A percentile compares a stretch with the other conserved stretches of the same genome.
phyloP scores from a whole-genome alignment of 1,140 invertebrate genomes.

The Drosophila melanica region DNA sequence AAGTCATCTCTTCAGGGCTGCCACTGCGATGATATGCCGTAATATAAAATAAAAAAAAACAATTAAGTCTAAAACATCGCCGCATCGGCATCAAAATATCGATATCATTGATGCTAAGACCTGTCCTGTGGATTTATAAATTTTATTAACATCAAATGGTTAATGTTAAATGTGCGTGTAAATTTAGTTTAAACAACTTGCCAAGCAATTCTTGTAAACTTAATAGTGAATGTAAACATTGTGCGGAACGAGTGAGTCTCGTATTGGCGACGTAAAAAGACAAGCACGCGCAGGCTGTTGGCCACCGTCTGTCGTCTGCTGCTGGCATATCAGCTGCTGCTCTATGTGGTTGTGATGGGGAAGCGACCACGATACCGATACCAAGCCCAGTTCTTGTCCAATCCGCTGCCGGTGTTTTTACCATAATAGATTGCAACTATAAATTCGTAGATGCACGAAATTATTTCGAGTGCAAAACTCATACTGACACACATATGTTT shows the following conservation, averaged over 20 bases:
- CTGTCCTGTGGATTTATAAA: slow-evolving; percentile 33
- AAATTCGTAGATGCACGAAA: background rate
- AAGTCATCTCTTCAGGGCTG: slow-evolving; percentile 11
- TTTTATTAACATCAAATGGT: slow-evolving; percentile 41
- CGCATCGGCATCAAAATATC: slow-evolving; percentile 32
- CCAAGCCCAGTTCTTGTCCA: slow-evolving; percentile 28
- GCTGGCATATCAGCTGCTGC: slow-evolving; percentile 65
- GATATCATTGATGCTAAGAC: slow-evolving; percentile 38
- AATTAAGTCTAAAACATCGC: slow-evolving; percentile 19
- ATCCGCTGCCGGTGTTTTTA: slow-evolving; percentile 38
- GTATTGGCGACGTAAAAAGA: slow-evolving; percentile 58
- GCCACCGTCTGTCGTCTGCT: slow-evolving; percentile 33
- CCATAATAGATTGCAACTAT: background rate
- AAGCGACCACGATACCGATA: slow-evolving; percentile 55
- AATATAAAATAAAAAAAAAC: slow-evolving; percentile 8
- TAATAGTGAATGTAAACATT: background rate
- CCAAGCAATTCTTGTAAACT: background rate
- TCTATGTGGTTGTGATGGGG: slow-evolving; percentile 22
- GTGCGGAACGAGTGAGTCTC: background rate
- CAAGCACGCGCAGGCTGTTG: slow-evolving; percentile 65
- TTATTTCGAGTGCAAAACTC: slow-evolving; percentile 9
- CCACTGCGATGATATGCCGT: slow-evolving; percentile 13
- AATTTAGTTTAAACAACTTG: background rate
- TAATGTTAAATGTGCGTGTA: slow-evolving; percentile 25
- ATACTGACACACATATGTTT: background rate